phyloP scores from a whole-genome alignment of 2,113 vertebrate species.

The Upupa epops region DNA sequence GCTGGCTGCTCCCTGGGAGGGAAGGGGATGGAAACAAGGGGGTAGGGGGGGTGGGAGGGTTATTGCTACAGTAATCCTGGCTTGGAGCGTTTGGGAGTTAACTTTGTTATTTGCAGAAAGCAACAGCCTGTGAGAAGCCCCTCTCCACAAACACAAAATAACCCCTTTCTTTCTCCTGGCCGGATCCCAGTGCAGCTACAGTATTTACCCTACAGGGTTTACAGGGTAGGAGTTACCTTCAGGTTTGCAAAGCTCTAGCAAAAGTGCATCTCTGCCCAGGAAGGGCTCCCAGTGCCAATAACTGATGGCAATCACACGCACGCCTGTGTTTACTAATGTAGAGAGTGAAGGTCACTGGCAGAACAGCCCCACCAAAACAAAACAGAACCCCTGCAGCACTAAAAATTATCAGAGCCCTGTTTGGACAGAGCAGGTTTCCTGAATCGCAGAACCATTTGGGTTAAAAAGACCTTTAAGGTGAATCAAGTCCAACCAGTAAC shows the following conservation, averaged over 20 bases:
- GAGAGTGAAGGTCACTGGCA: not conserved
- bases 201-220: not conserved
- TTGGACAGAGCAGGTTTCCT: not conserved
- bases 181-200: not conserved
- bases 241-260: not conserved
- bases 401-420: no score
- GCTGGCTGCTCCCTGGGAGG: not conserved
- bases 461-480: no score
- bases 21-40: no score
- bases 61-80: not conserved
- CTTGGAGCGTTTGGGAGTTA: rapidly evolving
- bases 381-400: rapidly evolving
- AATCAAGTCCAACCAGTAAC: no score
- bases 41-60: rapidly evolving
- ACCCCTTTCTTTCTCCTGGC: not conserved
- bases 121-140: not conserved
- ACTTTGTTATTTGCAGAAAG: not conserved
- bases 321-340: not conserved
- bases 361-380: not conserved
- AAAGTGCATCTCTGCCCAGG: not conserved
- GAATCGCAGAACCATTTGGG: not conserved
- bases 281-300: not conserved
- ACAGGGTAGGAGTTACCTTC: not conserved
- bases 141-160: not conserved
- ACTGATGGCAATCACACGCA: not conserved